Base-by-base conservation (phyloP, 1,140 invertebrate species). In the Amyelois transitella region DNA sequence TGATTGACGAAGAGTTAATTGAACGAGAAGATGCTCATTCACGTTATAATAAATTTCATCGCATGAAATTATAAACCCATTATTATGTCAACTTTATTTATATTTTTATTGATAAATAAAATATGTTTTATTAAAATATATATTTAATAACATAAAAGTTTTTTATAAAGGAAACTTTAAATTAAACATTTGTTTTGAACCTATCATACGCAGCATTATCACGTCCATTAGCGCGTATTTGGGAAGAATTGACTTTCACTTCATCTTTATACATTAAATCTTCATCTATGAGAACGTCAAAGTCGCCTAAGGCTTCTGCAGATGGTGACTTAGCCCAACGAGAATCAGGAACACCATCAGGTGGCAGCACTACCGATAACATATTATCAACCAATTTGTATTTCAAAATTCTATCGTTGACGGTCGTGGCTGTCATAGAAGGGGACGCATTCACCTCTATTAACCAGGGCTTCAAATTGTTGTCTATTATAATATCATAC, bases 371-470 rank as follows among this genome's bases (percentile, higher is more conserved):
- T 48, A 99, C 93, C 19, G 96, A 96, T 43, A 99, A 89, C 54
- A 98, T 96, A 85, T 98, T 98, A 72, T 97, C 96, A 55, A 99
- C 96, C 8, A 99, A 87, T 89, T 97, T 98, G 74, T 97, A 96
- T 80, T 99, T 99, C 55, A 99, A 90, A 69, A 99, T 98, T 64
- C 97, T 90, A 82, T 99, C 97, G 77, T 97, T 98, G 0, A 95
- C 95, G 0, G 97, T 99, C 0, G 97, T 99, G 0, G 96, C 97
- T 6, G 96, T 96, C 5, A 99, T 83, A 0, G 97, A 98, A 0
- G 98, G 97, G 0, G 97, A 98, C 0, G 97, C 96, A 83, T 99
- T 99, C 0, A 97, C 93, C 88, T 98, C 96, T 6, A 98, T 90
- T 6, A 98, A 88, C 95, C 95, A 97, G 0, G 96, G 96, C 55